phyloP scores from a whole-genome alignment of 2,113 vertebrate species.

The Gobius niger region DNA sequence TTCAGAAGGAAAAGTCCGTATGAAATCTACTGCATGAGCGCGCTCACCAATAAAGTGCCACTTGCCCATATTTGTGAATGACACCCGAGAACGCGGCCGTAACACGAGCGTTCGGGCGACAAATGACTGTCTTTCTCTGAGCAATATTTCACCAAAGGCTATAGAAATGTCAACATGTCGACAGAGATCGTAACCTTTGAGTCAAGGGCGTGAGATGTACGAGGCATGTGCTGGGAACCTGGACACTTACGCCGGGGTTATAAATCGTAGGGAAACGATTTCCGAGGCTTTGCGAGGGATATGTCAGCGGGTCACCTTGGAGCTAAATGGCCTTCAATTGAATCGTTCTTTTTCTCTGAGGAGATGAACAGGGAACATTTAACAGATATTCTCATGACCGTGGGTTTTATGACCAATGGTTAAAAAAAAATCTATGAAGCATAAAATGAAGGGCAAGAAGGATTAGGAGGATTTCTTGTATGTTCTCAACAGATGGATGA shows the following conservation, averaged over 20 bases:
- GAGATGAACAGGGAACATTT: constrained; percentile 4
- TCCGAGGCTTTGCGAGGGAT: constrained; percentile 26
- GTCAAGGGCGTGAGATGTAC: constrained; percentile 16
- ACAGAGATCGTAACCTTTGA: constrained; percentile 12
- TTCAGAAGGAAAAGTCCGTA: too few relatives aligned
- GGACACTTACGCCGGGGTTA: neutral
- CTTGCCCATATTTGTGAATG: constrained; percentile 14
- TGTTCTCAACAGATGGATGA: too few relatives aligned
- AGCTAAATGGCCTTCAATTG: constrained; percentile 13
- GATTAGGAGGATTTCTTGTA: too few relatives aligned
- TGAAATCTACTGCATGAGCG: neutral
- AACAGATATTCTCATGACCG: neutral
- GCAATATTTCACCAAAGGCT: constrained; percentile 5
- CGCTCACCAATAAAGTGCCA: neutral
- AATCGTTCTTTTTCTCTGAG: constrained; percentile 21
- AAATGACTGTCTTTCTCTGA: neutral
- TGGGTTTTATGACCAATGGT: neutral
- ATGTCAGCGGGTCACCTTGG: constrained; percentile 44
- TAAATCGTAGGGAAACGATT: constrained; percentile 32
- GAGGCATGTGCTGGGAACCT: neutral
- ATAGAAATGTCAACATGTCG: neutral
- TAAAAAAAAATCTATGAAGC: neutral
- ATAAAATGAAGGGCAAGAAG: too few relatives aligned
- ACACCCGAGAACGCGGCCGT: neutral
- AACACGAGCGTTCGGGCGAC: neutral